Evolutionary conservation across 2,113 vertebrate genomes (phyloP).

Genomic region (Oncorhynchus masou): DNA sequence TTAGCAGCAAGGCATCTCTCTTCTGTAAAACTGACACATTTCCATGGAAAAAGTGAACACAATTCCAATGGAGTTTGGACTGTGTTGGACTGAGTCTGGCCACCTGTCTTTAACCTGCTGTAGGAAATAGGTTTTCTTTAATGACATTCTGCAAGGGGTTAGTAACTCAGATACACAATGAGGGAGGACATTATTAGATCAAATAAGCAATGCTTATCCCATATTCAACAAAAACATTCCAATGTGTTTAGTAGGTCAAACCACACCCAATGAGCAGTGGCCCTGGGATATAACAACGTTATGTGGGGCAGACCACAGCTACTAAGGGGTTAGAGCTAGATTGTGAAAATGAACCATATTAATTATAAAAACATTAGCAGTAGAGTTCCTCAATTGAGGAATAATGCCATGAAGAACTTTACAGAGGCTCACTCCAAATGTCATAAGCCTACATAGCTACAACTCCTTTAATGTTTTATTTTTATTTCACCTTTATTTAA

Average conservation of each 20-base stretch:
- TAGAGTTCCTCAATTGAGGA: neutral
- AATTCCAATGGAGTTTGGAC: neutral
- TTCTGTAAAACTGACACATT: neutral
- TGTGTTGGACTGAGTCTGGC: neutral
- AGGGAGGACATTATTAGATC: slow-evolving; percentile 14
- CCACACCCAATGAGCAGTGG: slow-evolving; percentile 35
- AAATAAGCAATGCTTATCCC: neutral
- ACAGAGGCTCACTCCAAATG: neutral
- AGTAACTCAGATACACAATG: neutral
- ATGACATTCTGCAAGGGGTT: neutral
- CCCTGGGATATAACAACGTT: slow-evolving; percentile 25
- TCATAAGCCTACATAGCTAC: neutral
- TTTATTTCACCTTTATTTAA: too few species aligned
- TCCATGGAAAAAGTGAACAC: neutral
- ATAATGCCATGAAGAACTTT: slow-evolving; percentile 10
- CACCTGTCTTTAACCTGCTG: neutral
- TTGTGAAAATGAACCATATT: neutral
- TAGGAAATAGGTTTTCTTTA: neutral
- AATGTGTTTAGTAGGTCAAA: slow-evolving; percentile 38
- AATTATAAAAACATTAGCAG: slow-evolving; percentile 17
- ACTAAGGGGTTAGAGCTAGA: slow-evolving; percentile 11
- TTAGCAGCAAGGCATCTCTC: neutral
- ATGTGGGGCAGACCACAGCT: slow-evolving; percentile 14
- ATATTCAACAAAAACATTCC: slow-evolving; percentile 62
- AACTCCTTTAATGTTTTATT: neutral